A percentile compares a stretch with the other conserved stretches of the same genome.
phyloP scores from a whole-genome alignment of 2,113 vertebrate species.

The Pelobates fuscus region DNA sequence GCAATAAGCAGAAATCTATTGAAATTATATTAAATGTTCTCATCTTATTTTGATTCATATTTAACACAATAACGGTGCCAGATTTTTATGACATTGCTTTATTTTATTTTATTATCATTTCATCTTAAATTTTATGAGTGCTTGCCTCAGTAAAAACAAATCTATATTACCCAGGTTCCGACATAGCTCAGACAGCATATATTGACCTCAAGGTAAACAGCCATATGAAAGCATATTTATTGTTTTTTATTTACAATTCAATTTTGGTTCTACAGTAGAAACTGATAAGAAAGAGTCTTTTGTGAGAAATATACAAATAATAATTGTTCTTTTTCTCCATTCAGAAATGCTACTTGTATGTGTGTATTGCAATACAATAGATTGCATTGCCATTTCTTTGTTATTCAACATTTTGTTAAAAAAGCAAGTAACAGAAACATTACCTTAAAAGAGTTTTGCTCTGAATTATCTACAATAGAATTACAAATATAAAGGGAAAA shows the following conservation, averaged over 20 bases:
- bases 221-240: background rate
- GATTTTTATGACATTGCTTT: background rate
- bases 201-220: background rate
- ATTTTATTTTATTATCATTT: background rate
- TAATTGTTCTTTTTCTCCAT: too few species aligned
- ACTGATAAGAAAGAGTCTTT: too few species aligned
- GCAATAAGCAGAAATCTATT: background rate
- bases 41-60: background rate
- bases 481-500: too few species aligned
- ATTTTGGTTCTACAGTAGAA: too few species aligned
- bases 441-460: too few species aligned
- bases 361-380: too few species aligned
- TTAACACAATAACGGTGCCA: background rate
- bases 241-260: background rate
- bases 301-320: too few species aligned
- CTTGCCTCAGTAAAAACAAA: background rate
- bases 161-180: background rate
- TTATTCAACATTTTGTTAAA: too few species aligned
- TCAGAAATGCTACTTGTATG: too few species aligned
- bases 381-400: too few species aligned
- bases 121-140: background rate
- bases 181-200: background rate
- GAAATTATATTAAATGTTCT: background rate
- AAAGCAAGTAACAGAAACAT: too few species aligned
- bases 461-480: too few species aligned